Evolutionary conservation across 2,113 vertebrate species (phyloP).

Genomic region (Sclerurus mexicanus): DNA sequence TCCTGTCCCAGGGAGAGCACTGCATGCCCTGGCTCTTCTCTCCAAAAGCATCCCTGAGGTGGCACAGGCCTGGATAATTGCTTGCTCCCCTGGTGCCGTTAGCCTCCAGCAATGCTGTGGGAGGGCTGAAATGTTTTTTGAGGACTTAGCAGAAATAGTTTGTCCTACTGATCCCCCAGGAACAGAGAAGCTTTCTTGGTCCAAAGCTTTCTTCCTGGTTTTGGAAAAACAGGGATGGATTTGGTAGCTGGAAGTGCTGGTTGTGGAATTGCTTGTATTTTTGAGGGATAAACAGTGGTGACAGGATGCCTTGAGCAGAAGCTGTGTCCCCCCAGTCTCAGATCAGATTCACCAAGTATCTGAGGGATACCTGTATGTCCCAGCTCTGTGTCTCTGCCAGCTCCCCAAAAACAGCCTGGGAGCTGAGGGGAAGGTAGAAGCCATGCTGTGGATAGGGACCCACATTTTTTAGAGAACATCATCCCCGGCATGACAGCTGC

Average conservation of each 20-base stretch:
- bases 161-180: not conserved
- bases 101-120: fast-evolving
- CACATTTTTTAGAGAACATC: not conserved
- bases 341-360: not conserved
- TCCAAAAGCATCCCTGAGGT: not conserved
- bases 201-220: not conserved
- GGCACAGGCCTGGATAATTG: not conserved
- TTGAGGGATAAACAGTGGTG: not conserved
- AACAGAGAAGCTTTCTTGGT: not conserved
- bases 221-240: not conserved
- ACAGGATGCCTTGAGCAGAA: not conserved
- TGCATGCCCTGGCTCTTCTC: fast-evolving
- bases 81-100: fast-evolving
- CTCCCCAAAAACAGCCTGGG: not conserved
- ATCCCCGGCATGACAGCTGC: fast-evolving
- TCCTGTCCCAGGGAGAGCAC: not conserved
- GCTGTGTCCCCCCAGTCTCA: not conserved
- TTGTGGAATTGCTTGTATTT: not conserved
- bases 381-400: not conserved
- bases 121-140: not conserved
- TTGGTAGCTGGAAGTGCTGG: not conserved
- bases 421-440: not conserved
- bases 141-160: not conserved
- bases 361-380: not conserved
- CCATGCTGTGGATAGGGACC: fast-evolving